Evolutionary conservation across 2,113 vertebrate genomes (phyloP).

Genomic region (Andinoacara biseriatus): DNA sequence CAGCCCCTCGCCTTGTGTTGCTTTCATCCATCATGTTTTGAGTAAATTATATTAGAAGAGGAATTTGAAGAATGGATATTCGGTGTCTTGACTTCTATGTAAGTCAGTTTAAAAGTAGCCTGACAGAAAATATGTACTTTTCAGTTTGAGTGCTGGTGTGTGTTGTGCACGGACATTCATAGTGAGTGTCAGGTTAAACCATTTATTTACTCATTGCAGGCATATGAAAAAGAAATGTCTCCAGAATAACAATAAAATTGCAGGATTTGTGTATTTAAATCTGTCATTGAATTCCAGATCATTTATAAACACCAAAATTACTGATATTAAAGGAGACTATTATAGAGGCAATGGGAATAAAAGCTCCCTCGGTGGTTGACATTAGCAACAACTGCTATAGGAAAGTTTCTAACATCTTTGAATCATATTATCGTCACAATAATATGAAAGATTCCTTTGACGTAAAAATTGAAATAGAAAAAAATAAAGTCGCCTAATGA

Average conservation of each 20-base stretch:
- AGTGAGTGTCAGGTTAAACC: conserved; percentile 16
- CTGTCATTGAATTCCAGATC: not conserved
- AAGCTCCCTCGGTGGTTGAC: not conserved
- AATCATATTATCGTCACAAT: not conserved
- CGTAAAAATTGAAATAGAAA: not conserved
- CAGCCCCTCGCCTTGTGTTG: conserved; percentile 21
- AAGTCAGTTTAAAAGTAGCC: conserved; percentile 27
- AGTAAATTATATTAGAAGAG: conserved; percentile 43
- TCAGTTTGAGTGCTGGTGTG: conserved; percentile 8
- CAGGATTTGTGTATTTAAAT: not conserved
- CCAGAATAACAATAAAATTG: not conserved
- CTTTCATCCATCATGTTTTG: conserved; percentile 58
- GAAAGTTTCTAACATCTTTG: not conserved
- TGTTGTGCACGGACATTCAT: conserved; percentile 8
- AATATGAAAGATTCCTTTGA: not conserved
- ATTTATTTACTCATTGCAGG: not conserved
- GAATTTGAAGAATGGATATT: conserved; percentile 43
- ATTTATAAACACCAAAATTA: not conserved
- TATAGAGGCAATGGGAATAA: not conserved
- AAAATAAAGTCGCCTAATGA: not conserved
- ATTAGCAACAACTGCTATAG: no score
- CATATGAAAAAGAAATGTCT: not conserved
- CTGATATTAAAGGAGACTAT: not conserved
- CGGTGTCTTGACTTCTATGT: conserved; percentile 1
- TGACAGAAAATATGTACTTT: conserved; percentile 24